Evolutionary conservation across 2,888 invertebrate species (phyloP).

Genomic region (Andrena hattorfiana): DNA sequence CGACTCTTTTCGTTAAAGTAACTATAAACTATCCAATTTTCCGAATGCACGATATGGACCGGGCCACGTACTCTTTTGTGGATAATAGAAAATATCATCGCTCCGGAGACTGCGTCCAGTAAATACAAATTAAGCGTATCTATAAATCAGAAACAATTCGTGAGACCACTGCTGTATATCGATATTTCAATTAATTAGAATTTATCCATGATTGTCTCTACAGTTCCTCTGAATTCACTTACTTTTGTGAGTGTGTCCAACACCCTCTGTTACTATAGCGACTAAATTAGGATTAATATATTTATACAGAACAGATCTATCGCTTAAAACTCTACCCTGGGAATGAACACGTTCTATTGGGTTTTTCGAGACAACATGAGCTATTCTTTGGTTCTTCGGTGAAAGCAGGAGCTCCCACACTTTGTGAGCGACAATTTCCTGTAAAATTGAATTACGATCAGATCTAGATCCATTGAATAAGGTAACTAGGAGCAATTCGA

Average conservation of each 20-base stretch:
- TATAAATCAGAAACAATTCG: slow-evolving; percentile 79
- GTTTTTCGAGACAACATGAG: slow-evolving; percentile 88
- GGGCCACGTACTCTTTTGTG: slow-evolving; percentile 95
- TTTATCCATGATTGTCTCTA: background rate
- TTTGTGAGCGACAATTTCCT: slow-evolving; percentile 88
- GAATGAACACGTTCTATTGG: slow-evolving; percentile 94
- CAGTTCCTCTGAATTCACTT: slow-evolving; percentile 50
- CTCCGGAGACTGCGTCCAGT: slow-evolving; percentile 96
- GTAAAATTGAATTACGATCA: slow-evolving; percentile 61
- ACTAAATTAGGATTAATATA: slow-evolving; percentile 99
- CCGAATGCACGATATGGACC: slow-evolving; percentile 96
- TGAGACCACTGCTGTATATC: background rate
- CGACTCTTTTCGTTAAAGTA: slow-evolving; percentile 97
- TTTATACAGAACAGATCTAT: slow-evolving; percentile 98
- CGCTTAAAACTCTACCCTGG: slow-evolving; percentile 97
- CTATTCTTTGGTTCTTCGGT: slow-evolving; percentile 87
- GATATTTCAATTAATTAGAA: background rate
- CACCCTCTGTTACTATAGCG: slow-evolving; percentile 92
- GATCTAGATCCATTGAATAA: background rate
- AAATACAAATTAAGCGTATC: slow-evolving; percentile 94
- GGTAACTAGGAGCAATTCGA: too few species aligned
- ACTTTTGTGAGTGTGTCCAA: slow-evolving; percentile 92
- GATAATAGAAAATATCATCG: slow-evolving; percentile 92
- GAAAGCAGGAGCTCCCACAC: slow-evolving; percentile 91
- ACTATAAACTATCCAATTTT: slow-evolving; percentile 98